Conservation (phyloP, 1,140 invertebrate genomes). For the Leptonema lineaticorne region DNA sequence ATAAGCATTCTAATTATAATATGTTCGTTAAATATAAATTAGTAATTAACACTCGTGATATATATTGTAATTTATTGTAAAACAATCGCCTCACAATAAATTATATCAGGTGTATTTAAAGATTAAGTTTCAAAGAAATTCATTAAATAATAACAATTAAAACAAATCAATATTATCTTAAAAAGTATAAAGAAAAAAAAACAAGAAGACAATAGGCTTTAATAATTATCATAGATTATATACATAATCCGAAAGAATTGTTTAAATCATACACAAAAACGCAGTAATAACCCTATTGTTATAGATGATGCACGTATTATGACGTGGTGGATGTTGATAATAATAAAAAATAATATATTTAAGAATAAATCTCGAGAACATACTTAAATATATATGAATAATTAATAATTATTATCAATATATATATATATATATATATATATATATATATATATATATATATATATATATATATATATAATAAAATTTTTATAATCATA, state of each 20-base stretch:
- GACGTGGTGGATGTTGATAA: constrained; percentile 1
- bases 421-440: too few species aligned
- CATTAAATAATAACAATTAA: neutral
- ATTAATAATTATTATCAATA: too few species aligned
- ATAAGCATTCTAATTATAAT: too few species aligned
- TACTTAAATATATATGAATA: too few species aligned
- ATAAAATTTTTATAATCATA: neutral
- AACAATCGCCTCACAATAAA: neutral
- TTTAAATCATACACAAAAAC: neutral
- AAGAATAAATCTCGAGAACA: too few species aligned
- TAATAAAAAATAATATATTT: too few species aligned
- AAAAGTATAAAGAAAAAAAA: too few species aligned
- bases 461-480: neutral
- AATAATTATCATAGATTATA: constrained; percentile 10
- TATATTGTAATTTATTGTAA: too few species aligned
- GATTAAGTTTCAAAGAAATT: neutral
- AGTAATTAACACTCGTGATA: too few species aligned
- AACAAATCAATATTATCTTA: neutral
- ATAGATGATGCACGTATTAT: constrained; percentile 19
- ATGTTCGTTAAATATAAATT: too few species aligned
- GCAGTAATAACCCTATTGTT: constrained; percentile 24
- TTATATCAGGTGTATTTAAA: neutral
- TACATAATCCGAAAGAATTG: constrained; percentile 5
- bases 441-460: neutral
- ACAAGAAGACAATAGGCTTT: constrained; percentile 12